These are phyloP conservation scores for Diplazon laetatorius DNA, from an alignment of 2,888 invertebrate species.

Conservation along the genomic window DNA sequence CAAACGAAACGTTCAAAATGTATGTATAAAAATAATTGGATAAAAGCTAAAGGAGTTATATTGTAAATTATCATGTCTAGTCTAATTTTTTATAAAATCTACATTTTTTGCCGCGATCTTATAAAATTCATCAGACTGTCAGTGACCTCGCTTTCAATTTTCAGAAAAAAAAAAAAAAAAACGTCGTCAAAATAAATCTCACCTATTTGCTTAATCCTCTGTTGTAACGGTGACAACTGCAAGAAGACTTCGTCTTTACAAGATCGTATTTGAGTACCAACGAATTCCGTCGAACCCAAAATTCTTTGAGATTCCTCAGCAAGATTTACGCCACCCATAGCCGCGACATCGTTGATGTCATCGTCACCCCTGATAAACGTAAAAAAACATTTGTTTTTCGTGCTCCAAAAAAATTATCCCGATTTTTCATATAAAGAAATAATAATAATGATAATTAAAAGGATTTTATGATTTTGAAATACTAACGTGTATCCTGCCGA, in stretches of 20 bases:
- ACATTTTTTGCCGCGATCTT: neutral
- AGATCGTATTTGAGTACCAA: constrained; percentile 93
- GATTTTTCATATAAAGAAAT: neutral
- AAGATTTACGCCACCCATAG: constrained; percentile 99
- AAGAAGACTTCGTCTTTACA: constrained; percentile 97
- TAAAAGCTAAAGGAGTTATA: too few relatives aligned
- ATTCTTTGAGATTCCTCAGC: constrained; percentile 98
- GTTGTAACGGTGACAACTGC: constrained; percentile 89
- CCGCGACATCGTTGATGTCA: constrained; percentile 99
- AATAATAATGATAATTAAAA: too few relatives aligned
- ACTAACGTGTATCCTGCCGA: constrained; percentile 84
- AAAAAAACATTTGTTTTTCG: constrained; percentile 1
- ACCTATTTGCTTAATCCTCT: constrained; percentile 89
- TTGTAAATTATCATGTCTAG: neutral
- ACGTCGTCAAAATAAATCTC: constrained; percentile 72
- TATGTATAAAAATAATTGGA: too few relatives aligned
- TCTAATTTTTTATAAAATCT: neutral
- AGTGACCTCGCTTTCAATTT: too few relatives aligned
- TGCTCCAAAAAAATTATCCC: neutral
- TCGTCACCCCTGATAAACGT: constrained; percentile 90
- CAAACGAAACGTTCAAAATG: too few relatives aligned
- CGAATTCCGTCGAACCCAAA: constrained; percentile 94
- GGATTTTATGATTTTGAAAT: constrained; percentile 7
- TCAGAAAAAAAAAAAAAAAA: constrained; percentile 1
- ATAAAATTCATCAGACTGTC: neutral